phyloP scores from a whole-genome alignment of 2,888 invertebrate genomes.

The Pomacea canaliculata region DNA sequence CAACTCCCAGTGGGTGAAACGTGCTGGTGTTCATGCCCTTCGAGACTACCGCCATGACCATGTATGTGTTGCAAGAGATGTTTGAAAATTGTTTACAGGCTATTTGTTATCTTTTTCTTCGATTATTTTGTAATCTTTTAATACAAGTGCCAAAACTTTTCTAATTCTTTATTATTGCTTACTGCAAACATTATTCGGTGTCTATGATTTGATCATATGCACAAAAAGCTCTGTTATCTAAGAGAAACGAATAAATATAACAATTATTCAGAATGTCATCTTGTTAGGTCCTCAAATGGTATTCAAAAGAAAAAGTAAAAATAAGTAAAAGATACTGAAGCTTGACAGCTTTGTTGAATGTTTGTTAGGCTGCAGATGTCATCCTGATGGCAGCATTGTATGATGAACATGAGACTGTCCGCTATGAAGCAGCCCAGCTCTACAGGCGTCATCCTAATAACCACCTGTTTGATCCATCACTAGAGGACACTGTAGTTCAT shows the following conservation, averaged over 20 bases:
- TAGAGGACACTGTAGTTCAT: background rate
- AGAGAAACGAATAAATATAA: too few species aligned
- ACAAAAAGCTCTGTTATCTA: too few species aligned
- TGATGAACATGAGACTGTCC: slow-evolving; percentile 49
- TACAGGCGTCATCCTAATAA: slow-evolving; percentile 46
- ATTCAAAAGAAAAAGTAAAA: background rate
- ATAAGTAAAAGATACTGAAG: too few species aligned
- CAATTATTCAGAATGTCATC: background rate
- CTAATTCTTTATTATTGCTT: background rate
- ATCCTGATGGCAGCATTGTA: slow-evolving; percentile 42
- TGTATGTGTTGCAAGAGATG: slow-evolving; percentile 28
- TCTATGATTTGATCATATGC: too few species aligned
- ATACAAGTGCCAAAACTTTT: background rate
- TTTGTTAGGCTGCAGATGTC: slow-evolving; percentile 41
- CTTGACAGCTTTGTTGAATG: too few species aligned
- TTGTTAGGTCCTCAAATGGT: background rate
- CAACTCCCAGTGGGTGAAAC: slow-evolving; percentile 53
- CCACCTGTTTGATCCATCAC: background rate
- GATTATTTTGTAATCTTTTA: background rate
- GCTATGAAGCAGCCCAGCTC: slow-evolving; percentile 47
- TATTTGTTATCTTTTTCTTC: background rate
- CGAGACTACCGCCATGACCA: slow-evolving; percentile 45
- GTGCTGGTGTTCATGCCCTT: slow-evolving; percentile 50
- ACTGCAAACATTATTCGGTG: background rate
- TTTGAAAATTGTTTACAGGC: background rate